These are phyloP conservation scores for Caenorhabditis doughertyi DNA, from an alignment of 2,888 invertebrate genomes.

Conservation along the genomic window DNA sequence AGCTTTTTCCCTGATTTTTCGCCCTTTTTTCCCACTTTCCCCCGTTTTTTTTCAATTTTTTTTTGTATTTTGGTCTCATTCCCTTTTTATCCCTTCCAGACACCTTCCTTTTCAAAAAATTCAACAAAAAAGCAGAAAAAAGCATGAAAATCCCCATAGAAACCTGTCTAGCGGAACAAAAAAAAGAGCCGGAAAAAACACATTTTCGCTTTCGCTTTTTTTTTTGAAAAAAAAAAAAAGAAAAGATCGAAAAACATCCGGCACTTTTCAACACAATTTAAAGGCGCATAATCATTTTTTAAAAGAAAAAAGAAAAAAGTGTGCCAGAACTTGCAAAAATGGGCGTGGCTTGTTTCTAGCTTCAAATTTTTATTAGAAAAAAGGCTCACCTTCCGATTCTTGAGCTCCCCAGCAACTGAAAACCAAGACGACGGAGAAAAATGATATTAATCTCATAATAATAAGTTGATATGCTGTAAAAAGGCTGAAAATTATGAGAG, in stretches of 20 bases:
- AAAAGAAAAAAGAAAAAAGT: too few species aligned
- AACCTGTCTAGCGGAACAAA: background rate
- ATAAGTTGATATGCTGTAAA: slow-evolving; percentile 11
- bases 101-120: too few species aligned
- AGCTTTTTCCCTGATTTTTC: background rate
- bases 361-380: too few species aligned
- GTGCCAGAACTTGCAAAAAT: too few species aligned
- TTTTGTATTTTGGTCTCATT: background rate
- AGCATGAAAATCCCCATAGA: background rate
- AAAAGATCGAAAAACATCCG: too few species aligned
- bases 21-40: background rate
- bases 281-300: too few species aligned
- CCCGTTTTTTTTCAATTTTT: background rate
- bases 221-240: background rate
- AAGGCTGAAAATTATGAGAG: too few species aligned
- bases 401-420: slow-evolving; percentile 41
- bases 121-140: background rate
- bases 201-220: slow-evolving; percentile 3
- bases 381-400: slow-evolving; percentile 42
- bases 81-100: background rate
- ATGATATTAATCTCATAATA: slow-evolving; percentile 29
- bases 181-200: slow-evolving; percentile 25
- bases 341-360: too few species aligned
- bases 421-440: background rate
- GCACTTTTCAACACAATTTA: too few species aligned